Evolutionary conservation across 2,888 invertebrate species (phyloP).

Genomic region (Calameuta pallipes): DNA sequence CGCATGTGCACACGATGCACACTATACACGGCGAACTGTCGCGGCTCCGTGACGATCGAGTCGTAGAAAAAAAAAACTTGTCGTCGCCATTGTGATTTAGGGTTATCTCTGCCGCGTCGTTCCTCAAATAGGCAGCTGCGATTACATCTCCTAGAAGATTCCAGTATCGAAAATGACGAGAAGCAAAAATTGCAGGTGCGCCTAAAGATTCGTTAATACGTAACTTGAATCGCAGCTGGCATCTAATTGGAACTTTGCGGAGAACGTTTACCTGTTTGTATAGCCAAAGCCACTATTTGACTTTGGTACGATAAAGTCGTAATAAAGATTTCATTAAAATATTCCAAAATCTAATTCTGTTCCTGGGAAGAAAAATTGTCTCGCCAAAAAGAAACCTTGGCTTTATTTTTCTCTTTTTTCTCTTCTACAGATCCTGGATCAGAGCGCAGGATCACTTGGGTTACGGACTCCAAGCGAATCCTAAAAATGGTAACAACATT

Average conservation of each 20-base stretch:
- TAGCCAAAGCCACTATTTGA: constrained; percentile 57
- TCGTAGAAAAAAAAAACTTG: constrained; percentile 42
- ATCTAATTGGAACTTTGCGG: constrained; percentile 23
- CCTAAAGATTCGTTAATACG: constrained; percentile 27
- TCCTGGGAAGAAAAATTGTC: too few relatives aligned
- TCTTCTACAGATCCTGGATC: too few relatives aligned
- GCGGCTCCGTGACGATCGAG: too few relatives aligned
- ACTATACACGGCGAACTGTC: too few relatives aligned
- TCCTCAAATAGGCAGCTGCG: neutral
- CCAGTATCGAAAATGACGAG: too few relatives aligned
- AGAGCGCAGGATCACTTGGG: too few relatives aligned
- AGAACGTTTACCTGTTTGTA: constrained; percentile 56
- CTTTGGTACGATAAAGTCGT: constrained; percentile 52
- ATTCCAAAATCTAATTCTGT: neutral
- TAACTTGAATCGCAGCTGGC: too few relatives aligned
- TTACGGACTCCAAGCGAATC: too few relatives aligned
- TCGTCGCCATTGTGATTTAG: constrained; percentile 59
- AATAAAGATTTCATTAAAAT: constrained; percentile 62
- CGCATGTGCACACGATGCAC: too few relatives aligned
- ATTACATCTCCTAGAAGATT: neutral
- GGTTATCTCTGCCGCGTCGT: constrained; percentile 30
- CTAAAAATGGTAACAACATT: too few relatives aligned
- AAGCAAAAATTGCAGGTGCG: constrained; percentile 16
- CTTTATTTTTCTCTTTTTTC: too few relatives aligned
- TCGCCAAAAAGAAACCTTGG: too few relatives aligned